Base-by-base conservation (phyloP, 92 coral and sea anemone genomes). In the Heteractis magnifica region DNA sequence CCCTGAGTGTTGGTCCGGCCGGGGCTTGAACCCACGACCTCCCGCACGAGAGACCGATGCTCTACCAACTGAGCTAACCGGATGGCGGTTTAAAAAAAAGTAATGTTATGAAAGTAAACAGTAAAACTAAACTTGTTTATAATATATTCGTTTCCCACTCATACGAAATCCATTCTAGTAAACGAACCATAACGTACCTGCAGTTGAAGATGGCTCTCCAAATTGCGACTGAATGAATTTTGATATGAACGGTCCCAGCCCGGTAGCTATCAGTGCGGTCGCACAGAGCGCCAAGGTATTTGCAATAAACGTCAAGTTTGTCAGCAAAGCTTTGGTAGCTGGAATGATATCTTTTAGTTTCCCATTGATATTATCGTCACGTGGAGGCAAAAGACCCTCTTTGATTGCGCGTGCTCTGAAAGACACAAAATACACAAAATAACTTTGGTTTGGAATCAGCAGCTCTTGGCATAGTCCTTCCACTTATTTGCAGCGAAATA, bases 211-310 rank as follows among this genome's bases (percentile, higher is more conserved):
- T 11, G 98, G 90, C 76, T 91, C 92, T 75, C 98, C 98, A 75
- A 96, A 96, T 91, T 96, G 99, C 76, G 99, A 94, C 86, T 97
- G 99, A 50, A 97, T 87, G 83, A 97, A 94, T 93, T 97, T 97
- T 49, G 99, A 97, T 79, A 97, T 95, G 89, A 97, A 97, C 56
- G 99, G 99, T 5, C 98, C 99, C 44, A 97, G 93, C 49, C 98
- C 98, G 6, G 93, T 88, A 52, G 98, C 99, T 77, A 97, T 95
- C 15, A 97, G 92, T 7, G 93, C 94, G 52, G 99, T 97, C 76
- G 97, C 94, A 72, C 97, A 92, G 78, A 97, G 93, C 1, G 99
- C 99, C 77, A 95, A 86, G 0, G 99, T 97, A 88, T 97, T 97
- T 26, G 92, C 86, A 81, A 97, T 78, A 81, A 94, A 97, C 6